Conservation (phyloP, 2,797 vertebrate species). For the Triplophysa bombifrons region DNA sequence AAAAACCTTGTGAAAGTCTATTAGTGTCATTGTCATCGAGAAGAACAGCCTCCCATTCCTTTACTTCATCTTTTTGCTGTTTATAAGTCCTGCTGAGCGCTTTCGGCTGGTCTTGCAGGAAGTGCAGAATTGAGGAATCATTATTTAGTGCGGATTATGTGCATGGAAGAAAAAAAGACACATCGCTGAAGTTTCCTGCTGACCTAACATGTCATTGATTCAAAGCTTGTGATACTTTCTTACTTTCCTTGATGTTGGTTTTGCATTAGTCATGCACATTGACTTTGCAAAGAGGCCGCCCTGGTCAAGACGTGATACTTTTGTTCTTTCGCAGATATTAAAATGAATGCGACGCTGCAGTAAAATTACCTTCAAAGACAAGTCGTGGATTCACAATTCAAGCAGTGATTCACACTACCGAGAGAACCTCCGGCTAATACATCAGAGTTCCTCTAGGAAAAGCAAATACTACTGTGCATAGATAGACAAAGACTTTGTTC, state of each 20-base stretch:
- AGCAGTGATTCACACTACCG: neutral
- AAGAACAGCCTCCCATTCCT: conserved; percentile 21
- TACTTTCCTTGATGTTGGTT: neutral
- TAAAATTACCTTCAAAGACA: conserved; percentile 7
- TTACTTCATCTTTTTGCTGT: conserved; percentile 3
- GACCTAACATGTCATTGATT: conserved; percentile 23
- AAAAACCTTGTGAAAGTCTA: conserved; percentile 26
- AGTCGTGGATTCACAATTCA: conserved; percentile 2
- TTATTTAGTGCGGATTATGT: conserved; percentile 39
- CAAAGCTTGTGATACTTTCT: neutral
- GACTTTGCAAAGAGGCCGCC: neutral
- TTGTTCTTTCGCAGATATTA: neutral
- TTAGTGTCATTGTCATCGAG: conserved; percentile 38
- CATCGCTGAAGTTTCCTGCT: conserved; percentile 29
- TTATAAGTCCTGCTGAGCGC: conserved; percentile 1
- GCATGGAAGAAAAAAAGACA: conserved; percentile 22
- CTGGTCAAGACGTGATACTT: neutral
- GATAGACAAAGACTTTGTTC: conserved; percentile 18
- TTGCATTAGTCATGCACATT: neutral
- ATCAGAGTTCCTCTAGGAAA: conserved; percentile 10
- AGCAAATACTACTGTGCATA: neutral
- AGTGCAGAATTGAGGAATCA: conserved; percentile 33
- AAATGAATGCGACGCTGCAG: neutral
- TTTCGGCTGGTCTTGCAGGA: conserved; percentile 23
- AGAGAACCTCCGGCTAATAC: neutral